phyloP scores from a whole-genome alignment of 2,888 invertebrate species.

The Sclerodermus sp. region DNA sequence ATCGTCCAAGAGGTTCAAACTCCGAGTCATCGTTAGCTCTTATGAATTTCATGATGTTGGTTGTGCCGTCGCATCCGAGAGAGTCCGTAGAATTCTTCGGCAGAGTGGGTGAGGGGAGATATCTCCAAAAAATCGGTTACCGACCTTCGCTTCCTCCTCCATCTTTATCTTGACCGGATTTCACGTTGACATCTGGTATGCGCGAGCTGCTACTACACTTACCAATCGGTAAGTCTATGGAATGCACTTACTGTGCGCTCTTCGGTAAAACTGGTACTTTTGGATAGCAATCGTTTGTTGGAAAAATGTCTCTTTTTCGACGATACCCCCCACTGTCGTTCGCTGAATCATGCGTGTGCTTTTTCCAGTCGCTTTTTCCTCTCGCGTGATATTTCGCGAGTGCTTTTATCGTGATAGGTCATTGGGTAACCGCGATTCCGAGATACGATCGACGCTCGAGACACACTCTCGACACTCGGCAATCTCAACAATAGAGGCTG shows the following conservation, averaged over 20 bases:
- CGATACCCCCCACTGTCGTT: too few species aligned
- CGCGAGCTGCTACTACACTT: background rate
- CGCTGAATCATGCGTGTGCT: background rate
- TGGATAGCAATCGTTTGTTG: too few species aligned
- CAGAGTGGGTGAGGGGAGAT: too few species aligned
- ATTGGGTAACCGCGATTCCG: constrained; percentile 13
- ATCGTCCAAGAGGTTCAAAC: too few species aligned
- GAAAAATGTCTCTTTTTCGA: too few species aligned
- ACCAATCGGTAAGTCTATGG: too few species aligned
- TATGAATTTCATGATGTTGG: too few species aligned
- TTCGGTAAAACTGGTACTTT: too few species aligned
- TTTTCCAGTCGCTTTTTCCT: constrained; percentile 1
- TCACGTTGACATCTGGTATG: constrained; percentile 27
- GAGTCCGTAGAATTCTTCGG: too few species aligned
- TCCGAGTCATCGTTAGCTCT: too few species aligned
- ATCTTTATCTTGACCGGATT: constrained; percentile 31
- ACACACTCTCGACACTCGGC: background rate
- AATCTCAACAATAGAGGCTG: constrained; percentile 15
- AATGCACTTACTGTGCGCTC: too few species aligned
- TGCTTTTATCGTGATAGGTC: constrained; percentile 27
- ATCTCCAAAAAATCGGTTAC: constrained; percentile 37
- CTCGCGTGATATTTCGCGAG: constrained; percentile 20
- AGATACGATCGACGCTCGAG: constrained; percentile 19
- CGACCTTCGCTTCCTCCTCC: constrained; percentile 36
- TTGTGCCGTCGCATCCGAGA: too few species aligned